Evolutionary conservation across 2,113 vertebrate species (phyloP), one percentile per base, ranked within the genome.

Genomic region (Galemys pyrenaicus): DNA sequence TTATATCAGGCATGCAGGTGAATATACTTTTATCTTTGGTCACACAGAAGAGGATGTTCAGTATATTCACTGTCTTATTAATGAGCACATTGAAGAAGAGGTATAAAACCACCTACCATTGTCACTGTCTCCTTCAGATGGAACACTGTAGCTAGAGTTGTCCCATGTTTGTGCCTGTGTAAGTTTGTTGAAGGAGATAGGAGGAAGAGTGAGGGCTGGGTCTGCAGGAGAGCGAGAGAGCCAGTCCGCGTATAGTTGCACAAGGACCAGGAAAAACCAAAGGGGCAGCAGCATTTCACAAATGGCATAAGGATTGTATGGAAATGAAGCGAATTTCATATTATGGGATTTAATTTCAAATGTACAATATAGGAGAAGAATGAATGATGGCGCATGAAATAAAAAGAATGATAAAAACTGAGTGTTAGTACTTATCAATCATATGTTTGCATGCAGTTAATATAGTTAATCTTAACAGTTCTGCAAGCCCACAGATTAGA

Each of bases 141-240:
- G 99, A 98, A 98, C 98, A 99, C 97, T 98, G 98, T 98, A 98
- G 93, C 98, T 98, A 98, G 98, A 98, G 98, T 83, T 99, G 98
- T 97, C 98, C 98, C 98, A 98, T 98, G 98, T 98, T 97, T 98
- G 98, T 98, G 98, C 99, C 99, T 99, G 99, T 97, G 99, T 98
- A 98, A 99, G 98, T 98, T 98, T 98, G 98, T 98, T 98, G 98
- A 99, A 98, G 99, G 98, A 99, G 98, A 99, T 95, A 98, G 98
- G 98, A 98, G 99, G 98, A 97, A 99, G 99, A 98, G 98, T 98
- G 98, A 99, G 98, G 98, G 98, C 98, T 94, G 98, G 98, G 98
- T 99, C 99, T 99, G 98, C 96, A 98, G 98, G 93, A 98, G 89
- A 86, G 98, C 94, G 97, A 98, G 86, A 98, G 90, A 94, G 95